A percentile compares a stretch with the other conserved stretches of the same genome.
Evolutionary conservation across 1,140 invertebrate species (phyloP).

Genomic region (Triops cancriformis): DNA sequence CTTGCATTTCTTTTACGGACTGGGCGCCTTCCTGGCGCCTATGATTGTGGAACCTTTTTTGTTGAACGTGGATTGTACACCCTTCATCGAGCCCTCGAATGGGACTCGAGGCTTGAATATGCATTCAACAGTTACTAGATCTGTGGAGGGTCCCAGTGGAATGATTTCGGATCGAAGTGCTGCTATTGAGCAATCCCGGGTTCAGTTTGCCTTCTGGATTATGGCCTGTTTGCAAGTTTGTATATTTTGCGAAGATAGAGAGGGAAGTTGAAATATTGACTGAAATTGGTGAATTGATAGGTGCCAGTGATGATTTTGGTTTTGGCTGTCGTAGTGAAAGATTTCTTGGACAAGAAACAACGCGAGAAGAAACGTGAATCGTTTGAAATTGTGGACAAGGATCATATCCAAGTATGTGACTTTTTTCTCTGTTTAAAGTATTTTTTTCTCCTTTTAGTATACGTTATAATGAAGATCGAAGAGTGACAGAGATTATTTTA

Average conservation of each 20-base stretch:
- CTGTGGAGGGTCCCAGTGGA: background rate
- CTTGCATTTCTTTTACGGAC: slow-evolving; percentile 47
- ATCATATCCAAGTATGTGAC: background rate
- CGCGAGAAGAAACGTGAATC: slow-evolving; percentile 22
- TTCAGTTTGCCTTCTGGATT: slow-evolving; percentile 44
- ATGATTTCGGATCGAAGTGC: slow-evolving; percentile 17
- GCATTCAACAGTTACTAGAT: background rate
- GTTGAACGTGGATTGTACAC: slow-evolving; percentile 36
- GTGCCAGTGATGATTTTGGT: slow-evolving; percentile 24
- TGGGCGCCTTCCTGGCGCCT: slow-evolving; percentile 47
- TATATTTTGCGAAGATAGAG: background rate
- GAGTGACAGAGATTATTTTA: too few relatives aligned
- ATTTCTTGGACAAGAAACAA: slow-evolving; percentile 17
- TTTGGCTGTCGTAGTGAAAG: background rate
- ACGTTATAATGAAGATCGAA: too few relatives aligned
- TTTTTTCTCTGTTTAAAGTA: too few relatives aligned
- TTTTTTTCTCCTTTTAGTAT: too few relatives aligned
- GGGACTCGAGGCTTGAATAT: slow-evolving; percentile 31
- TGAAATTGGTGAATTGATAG: slow-evolving; percentile 20
- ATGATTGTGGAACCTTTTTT: slow-evolving; percentile 47
- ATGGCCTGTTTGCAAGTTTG: slow-evolving; percentile 43
- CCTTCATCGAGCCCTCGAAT: slow-evolving; percentile 14
- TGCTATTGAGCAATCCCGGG: slow-evolving; percentile 33
- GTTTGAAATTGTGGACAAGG: slow-evolving; percentile 24
- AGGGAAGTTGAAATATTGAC: background rate